Evolutionary conservation across 2,113 vertebrate species (phyloP).

Genomic region (Nipponia nippon): DNA sequence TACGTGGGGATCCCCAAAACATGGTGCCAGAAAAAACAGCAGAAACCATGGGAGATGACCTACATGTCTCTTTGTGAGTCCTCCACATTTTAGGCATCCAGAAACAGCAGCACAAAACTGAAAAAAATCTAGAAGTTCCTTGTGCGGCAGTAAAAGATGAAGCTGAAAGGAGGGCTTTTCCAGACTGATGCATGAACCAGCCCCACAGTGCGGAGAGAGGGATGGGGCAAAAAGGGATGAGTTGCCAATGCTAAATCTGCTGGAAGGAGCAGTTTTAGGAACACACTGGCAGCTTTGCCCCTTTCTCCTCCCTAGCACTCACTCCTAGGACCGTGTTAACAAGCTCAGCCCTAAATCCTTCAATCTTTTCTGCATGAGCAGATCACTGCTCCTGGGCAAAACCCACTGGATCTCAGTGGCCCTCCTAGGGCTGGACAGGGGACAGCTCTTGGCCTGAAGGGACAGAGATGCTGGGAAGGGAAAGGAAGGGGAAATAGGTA

Average conservation of each 20-base stretch:
- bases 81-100: background rate
- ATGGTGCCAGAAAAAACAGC: background rate
- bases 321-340: background rate
- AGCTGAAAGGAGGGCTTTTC: background rate
- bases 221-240: background rate
- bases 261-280: background rate
- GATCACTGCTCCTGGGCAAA: background rate
- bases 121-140: background rate
- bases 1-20: rapidly evolving
- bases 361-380: background rate
- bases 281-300: background rate
- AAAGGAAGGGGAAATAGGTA: background rate
- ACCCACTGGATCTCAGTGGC: background rate
- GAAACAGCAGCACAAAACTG: background rate
- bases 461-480: background rate
- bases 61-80: background rate
- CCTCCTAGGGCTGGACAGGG: background rate
- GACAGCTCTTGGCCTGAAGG: background rate
- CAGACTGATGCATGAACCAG: background rate
- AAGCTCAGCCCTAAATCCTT: background rate
- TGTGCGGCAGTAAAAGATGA: background rate
- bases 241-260: background rate
- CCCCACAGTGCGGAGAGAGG: background rate
- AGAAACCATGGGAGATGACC: background rate
- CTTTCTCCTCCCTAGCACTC: background rate